phyloP scores from a whole-genome alignment of 2,113 vertebrate species.

The Pampusana beccarii region DNA sequence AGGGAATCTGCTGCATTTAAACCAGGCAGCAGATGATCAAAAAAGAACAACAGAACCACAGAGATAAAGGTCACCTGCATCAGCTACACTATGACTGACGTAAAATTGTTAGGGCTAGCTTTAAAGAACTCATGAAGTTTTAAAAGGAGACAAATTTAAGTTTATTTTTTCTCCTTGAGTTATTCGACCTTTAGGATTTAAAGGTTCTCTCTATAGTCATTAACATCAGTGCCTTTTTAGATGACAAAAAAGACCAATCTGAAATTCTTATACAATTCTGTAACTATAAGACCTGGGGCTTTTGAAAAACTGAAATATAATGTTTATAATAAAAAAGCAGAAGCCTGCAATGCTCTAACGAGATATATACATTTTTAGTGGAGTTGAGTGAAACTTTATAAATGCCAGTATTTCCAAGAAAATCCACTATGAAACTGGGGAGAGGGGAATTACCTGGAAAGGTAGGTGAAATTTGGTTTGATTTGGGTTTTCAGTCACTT shows the following conservation, averaged over 20 bases:
- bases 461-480: not conserved
- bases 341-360: not conserved
- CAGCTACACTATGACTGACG: not conserved
- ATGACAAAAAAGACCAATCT: rapidly evolving
- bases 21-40: not conserved
- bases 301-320: not conserved
- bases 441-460: not conserved
- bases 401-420: not conserved
- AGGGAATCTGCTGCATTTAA: not conserved
- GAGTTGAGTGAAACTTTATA: not conserved
- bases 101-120: not conserved
- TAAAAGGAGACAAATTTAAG: not conserved
- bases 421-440: not conserved
- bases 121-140: not conserved
- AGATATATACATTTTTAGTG: not conserved
- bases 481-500: not conserved
- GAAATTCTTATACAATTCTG: not conserved
- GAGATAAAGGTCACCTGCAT: not conserved
- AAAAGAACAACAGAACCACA: not conserved
- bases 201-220: not conserved
- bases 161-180: not conserved
- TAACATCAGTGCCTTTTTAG: not conserved
- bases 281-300: not conserved
- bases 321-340: not conserved
- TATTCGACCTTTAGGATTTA: not conserved